Conservation (phyloP, 2,113 vertebrate genomes). For the Rafetus swinhoei region DNA sequence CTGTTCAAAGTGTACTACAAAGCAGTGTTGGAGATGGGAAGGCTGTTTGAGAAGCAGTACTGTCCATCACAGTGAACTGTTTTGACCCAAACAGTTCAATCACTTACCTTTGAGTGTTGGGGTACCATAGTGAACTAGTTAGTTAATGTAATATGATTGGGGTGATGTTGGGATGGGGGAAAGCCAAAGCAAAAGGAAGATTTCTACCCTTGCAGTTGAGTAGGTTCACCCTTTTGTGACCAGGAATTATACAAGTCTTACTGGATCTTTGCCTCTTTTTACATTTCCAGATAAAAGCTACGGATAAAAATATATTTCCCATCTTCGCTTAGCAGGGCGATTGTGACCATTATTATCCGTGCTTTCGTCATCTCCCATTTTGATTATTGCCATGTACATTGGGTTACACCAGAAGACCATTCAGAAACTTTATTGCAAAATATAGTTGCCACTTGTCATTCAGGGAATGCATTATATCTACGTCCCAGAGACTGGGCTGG, state of each 20-base stretch:
- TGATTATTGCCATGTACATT: not conserved
- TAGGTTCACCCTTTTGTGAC: not conserved
- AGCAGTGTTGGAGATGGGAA: not conserved
- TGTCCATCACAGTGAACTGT: not conserved
- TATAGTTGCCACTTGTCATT: not conserved
- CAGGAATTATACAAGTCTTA: not conserved
- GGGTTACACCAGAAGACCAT: not conserved
- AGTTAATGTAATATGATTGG: not conserved
- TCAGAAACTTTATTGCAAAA: not conserved
- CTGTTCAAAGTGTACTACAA: fast-evolving
- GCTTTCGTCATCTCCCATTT: not conserved
- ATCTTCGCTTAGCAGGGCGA: not conserved
- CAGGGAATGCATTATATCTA: not conserved
- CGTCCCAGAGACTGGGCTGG: not conserved
- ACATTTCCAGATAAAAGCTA: not conserved
- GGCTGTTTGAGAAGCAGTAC: not conserved
- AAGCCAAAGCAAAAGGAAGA: not conserved
- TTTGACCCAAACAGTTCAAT: not conserved
- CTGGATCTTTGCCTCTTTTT: not conserved
- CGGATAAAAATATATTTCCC: not conserved
- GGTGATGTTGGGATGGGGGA: not conserved
- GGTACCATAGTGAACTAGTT: not conserved
- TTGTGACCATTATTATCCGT: not conserved
- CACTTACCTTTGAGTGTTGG: not conserved
- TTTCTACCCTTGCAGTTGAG: not conserved